A percentile compares a stretch with the other conserved stretches of the same genome.
These are phyloP conservation scores for Melolontha melolontha DNA, from an alignment of 2,888 invertebrate species.

Conservation along the genomic window DNA sequence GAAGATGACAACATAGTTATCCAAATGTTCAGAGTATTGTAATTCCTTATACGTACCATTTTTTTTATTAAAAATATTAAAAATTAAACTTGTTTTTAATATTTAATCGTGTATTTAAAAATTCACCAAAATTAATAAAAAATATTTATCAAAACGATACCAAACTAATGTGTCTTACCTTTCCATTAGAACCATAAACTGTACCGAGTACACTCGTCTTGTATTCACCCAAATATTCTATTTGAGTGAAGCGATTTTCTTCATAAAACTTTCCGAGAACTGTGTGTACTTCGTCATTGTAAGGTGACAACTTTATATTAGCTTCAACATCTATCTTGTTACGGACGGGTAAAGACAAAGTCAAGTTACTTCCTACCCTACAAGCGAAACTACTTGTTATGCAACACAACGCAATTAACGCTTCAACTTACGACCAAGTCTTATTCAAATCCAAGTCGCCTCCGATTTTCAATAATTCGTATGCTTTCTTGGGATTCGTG, in stretches of 20 bases:
- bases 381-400: slow-evolving; percentile 42
- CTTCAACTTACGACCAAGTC: slow-evolving; percentile 67
- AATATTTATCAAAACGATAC: no score
- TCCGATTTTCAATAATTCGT: slow-evolving; percentile 67
- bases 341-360: slow-evolving; percentile 67
- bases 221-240: slow-evolving; percentile 66
- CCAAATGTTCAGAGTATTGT: no score
- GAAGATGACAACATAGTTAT: no score
- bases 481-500: slow-evolving; percentile 68
- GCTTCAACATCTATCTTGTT: slow-evolving; percentile 69
- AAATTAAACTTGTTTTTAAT: no score
- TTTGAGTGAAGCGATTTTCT: slow-evolving; percentile 53
- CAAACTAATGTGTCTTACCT: slow-evolving; percentile 64
- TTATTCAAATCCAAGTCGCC: slow-evolving; percentile 70
- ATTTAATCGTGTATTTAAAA: no score
- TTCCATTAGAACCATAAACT: slow-evolving; percentile 71
- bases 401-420: slow-evolving; percentile 41
- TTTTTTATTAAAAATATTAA: no score
- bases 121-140: no score
- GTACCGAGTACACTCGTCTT: slow-evolving; percentile 68
- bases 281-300: slow-evolving; percentile 74
- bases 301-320: slow-evolving; percentile 73
- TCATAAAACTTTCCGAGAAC: slow-evolving; percentile 67
- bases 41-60: no score
- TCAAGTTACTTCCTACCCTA: slow-evolving; percentile 71